phyloP scores from a whole-genome alignment of 1,140 invertebrate genomes.

The Uloborus diversus region DNA sequence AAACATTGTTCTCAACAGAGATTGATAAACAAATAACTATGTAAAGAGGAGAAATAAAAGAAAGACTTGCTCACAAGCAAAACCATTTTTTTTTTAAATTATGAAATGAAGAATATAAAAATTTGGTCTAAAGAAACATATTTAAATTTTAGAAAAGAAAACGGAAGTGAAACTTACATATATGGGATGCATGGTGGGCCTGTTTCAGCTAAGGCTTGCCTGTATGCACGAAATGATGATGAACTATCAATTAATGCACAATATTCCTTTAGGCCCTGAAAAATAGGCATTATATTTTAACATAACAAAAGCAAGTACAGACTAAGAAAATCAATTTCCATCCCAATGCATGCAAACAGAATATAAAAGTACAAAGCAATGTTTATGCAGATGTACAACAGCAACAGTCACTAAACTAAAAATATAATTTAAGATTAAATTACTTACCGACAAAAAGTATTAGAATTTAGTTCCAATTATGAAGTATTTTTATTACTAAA shows the following conservation, averaged over 20 bases:
- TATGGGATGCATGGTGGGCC: slow-evolving; percentile 98
- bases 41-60: too few species aligned
- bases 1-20: too few species aligned
- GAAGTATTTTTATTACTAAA: too few species aligned
- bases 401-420: too few species aligned
- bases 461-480: too few species aligned
- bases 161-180: slow-evolving; percentile 77
- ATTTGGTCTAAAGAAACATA: background rate
- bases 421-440: too few species aligned
- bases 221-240: slow-evolving; percentile 93
- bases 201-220: slow-evolving; percentile 91
- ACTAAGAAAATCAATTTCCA: background rate
- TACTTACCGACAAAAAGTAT: too few species aligned
- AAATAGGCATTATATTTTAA: slow-evolving; percentile 23
- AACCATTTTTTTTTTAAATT: background rate
- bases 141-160: background rate
- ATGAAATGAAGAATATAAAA: background rate
- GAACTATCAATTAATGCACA: slow-evolving; percentile 95
- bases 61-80: too few species aligned
- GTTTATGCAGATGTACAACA: too few species aligned
- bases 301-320: slow-evolving; percentile 22
- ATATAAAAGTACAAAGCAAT: too few species aligned
- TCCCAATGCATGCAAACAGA: too few species aligned
- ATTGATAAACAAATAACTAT: too few species aligned
- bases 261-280: slow-evolving; percentile 85